Conservation (phyloP, 2,113 vertebrate genomes). For the Protobothrops mucrosquamatus region DNA sequence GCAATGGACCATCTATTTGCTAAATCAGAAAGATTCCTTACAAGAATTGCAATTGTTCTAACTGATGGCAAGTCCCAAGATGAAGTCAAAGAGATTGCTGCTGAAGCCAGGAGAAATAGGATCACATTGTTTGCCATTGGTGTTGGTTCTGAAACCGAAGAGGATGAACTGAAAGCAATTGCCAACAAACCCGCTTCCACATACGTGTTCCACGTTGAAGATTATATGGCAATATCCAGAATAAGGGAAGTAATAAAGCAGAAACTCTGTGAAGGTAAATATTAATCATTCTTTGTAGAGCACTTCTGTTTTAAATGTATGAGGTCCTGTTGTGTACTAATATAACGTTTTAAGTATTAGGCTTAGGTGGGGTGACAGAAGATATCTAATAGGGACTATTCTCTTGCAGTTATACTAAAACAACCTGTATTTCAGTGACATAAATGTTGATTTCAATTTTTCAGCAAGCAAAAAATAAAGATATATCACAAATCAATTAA, state of each 20-base stretch:
- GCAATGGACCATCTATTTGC: slow-evolving; percentile 88
- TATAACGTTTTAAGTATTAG: neutral
- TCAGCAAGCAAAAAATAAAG: neutral
- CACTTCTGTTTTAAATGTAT: neutral
- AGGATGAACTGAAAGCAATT: slow-evolving; percentile 85
- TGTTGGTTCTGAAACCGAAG: slow-evolving; percentile 89
- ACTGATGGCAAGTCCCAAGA: slow-evolving; percentile 97
- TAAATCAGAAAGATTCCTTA: slow-evolving; percentile 87
- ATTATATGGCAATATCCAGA: slow-evolving; percentile 94
- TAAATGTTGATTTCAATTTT: neutral
- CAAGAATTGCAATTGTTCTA: slow-evolving; percentile 92
- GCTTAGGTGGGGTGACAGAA: neutral
- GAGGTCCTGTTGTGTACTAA: neutral
- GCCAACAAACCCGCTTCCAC: slow-evolving; percentile 93
- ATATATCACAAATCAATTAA: neutral
- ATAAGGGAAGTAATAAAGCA: slow-evolving; percentile 95
- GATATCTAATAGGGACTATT: neutral
- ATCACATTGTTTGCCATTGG: slow-evolving; percentile 95
- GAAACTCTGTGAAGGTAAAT: slow-evolving; percentile 95
- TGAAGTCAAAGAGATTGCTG: slow-evolving; percentile 85
- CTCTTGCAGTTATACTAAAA: neutral
- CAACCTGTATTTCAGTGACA: neutral
- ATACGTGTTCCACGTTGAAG: slow-evolving; percentile 93
- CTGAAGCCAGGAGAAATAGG: slow-evolving; percentile 87
- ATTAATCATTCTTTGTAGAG: neutral